A percentile compares a stretch with the other conserved stretches of the same genome.
These are phyloP conservation scores for Liparis tanakae DNA, from an alignment of 2,797 vertebrate species.

Conservation along the genomic window DNA sequence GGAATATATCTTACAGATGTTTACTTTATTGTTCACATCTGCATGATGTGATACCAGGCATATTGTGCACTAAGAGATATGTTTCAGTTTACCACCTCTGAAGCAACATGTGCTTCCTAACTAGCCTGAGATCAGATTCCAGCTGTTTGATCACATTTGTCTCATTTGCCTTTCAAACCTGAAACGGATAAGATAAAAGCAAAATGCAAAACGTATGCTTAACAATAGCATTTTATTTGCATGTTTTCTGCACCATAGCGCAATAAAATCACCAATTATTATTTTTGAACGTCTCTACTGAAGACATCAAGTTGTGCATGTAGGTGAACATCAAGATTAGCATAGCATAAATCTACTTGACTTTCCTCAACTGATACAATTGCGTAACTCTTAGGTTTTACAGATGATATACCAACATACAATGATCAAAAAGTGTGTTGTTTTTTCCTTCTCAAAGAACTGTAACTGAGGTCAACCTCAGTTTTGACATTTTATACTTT, in stretches of 20 bases:
- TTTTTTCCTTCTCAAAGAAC: background rate
- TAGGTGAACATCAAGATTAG: background rate
- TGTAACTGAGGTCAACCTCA: background rate
- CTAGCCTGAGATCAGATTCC: constrained; percentile 26
- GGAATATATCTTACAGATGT: constrained; percentile 73
- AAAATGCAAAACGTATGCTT: constrained; percentile 19
- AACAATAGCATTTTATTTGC: background rate
- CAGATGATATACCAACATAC: background rate
- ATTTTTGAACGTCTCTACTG: background rate
- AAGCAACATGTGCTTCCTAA: constrained; percentile 40
- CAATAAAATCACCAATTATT: background rate
- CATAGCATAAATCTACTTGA: background rate
- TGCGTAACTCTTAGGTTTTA: background rate
- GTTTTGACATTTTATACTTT: background rate
- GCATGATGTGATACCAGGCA: constrained; percentile 63
- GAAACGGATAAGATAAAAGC: constrained; percentile 7
- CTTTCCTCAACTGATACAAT: background rate
- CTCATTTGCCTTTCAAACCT: constrained; percentile 17
- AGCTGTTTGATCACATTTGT: constrained; percentile 25
- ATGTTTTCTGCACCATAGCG: background rate
- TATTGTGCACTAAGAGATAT: constrained; percentile 56
- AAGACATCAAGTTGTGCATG: background rate
- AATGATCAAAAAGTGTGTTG: background rate
- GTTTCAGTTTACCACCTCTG: constrained; percentile 51
- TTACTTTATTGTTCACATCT: constrained; percentile 72